Evolutionary conservation across 2,113 vertebrate species (phyloP), one percentile per base, ranked within the genome.

Genomic region (Pterophyllum scalare): DNA sequence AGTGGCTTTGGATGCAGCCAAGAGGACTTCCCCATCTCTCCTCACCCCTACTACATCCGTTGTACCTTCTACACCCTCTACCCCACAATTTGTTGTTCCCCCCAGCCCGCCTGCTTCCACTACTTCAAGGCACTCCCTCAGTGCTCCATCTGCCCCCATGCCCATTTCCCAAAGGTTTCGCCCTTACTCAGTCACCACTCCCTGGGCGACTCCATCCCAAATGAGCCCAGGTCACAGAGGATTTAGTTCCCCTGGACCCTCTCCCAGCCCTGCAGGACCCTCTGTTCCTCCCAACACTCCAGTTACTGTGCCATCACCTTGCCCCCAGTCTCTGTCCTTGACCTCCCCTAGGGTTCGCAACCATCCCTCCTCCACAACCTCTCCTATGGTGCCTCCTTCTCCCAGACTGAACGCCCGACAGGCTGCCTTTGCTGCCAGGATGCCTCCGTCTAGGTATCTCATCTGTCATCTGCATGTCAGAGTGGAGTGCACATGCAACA

Each of bases 371-470:
- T 85, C 95, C 59, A 58, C 85, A 88, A 94, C 95, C 13, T 92
- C 95, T 3, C 85, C 95, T 76, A 12, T 95, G 46, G 90, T 94
- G 28, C 85, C 96, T 20, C 87, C 95, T 87, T 97, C 97, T 24
- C 95, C 97, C 79, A 88, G 95, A 88, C 82, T 95, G 80, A 46
- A 43, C 85, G 78, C 95, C 93, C 94, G 95, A 93, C 95, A 94
- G 77, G 89, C 96, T 49, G 92, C 97, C 88, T 91, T 96, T 78
- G 94, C 94, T 54, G 91, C 93, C 94, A 94, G 97, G 97, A 98
- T 95, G 74, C 95, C 93, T 77, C 81, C 97, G 15, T 94, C 97
- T 97, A 99, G 98, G 98, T 99, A 99, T 92, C 94, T 93, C 80
- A 62, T 81, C 84, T 75, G 89, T 35, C n/a, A 65, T 81, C 64